These are phyloP conservation scores for Catharus ustulatus DNA, from an alignment of 2,797 vertebrate genomes.

Conservation along the genomic window DNA sequence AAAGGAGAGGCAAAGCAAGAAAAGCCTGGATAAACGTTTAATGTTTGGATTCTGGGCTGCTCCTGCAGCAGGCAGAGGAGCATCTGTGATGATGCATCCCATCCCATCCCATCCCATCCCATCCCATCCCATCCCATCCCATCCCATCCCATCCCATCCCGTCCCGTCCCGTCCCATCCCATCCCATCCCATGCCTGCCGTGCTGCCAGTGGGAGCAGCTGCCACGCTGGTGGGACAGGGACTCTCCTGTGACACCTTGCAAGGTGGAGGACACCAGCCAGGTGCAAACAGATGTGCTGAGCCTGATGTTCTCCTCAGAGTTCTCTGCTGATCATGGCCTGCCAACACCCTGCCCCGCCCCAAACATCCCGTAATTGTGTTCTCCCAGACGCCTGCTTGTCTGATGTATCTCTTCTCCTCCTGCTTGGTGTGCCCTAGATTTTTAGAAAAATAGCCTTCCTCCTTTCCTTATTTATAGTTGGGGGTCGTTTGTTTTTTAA, in stretches of 20 bases:
- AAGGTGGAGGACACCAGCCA: background rate
- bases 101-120: no score
- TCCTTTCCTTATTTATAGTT: background rate
- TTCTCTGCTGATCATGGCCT: background rate
- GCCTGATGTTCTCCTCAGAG: background rate
- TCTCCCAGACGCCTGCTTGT: background rate
- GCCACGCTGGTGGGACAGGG: accelerated
- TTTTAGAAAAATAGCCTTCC: background rate
- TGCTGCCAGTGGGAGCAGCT: accelerated
- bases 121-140: no score
- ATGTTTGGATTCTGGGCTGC: background rate
- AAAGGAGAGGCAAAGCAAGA: background rate
- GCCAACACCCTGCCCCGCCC: accelerated
- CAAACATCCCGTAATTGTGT: background rate
- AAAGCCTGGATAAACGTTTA: background rate
- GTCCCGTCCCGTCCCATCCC: no score
- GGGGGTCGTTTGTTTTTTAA: background rate
- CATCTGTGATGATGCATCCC: accelerated
- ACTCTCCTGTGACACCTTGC: accelerated
- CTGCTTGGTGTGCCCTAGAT: background rate
- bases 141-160: background rate
- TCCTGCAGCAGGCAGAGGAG: accelerated
- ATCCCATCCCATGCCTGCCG: accelerated
- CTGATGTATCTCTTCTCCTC: background rate
- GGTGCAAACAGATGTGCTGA: accelerated